Base-by-base conservation (phyloP, 2,113 vertebrate species). In the Lynx canadensis region DNA sequence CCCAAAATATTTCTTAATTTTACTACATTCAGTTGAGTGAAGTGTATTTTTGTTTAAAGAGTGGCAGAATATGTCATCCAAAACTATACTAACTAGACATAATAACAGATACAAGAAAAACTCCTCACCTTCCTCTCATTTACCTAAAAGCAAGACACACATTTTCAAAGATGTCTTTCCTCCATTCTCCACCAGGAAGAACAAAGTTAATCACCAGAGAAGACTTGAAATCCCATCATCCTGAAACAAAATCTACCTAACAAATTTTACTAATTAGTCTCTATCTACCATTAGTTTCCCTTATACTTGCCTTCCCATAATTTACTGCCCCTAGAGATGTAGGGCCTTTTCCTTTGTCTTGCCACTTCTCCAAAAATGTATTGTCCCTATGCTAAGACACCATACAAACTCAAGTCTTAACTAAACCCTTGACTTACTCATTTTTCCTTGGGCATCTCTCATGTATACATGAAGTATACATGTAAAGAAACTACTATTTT, bases 21-120 rank as follows among this genome's bases (percentile, higher is more conserved):
- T 93, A 91, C 84, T 92, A 95, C 93, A 97, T 38, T 86, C 73
- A 92, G 45, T 7, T 88, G 74, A 98, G 93, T 92, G 96, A 96
- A 98, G 80, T 38, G 3, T 68, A 66, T 14, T 33, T 98, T 94
- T 79, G 21, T 2, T 68, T 92, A 31, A 83, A 60, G 36, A 11
- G 2, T 50, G 11, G 7, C 23, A 50, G 38, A 92, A 63, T 48
- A 60, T 36, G 5, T n/a, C 21, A 73, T 23, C 4, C 31, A 6
- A 27, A 63, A 83, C 48, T 63, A 63, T 74, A 11, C 33, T 74
- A 74, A 74, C 63, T 84, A 73, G 38, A 18, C 7, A 6, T 83
- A 55, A 83, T 16, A 33, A 36, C 29, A 88, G 15, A 80, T 69
- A 45, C 7, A 50, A n/a, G 63, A 69, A 88, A 94, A 69, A 5